These are phyloP conservation scores for Gortyna flavago DNA, from an alignment of 2,888 invertebrate genomes.

Conservation along the genomic window DNA sequence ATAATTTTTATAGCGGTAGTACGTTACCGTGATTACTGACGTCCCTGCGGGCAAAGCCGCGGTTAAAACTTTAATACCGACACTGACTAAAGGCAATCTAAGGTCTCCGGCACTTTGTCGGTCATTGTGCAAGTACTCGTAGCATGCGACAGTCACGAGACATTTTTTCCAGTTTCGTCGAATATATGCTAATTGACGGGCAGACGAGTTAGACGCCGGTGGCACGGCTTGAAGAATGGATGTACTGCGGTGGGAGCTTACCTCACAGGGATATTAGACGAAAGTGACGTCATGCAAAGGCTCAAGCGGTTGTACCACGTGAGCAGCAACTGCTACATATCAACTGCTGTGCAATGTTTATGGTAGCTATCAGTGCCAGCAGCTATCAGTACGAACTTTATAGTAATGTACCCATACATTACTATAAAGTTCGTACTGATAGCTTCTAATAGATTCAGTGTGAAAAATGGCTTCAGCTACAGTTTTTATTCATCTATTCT, in stretches of 20 bases:
- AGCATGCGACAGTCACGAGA: constrained; percentile 36
- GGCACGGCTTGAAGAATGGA: too few species aligned
- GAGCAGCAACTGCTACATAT: background rate
- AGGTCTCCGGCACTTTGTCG: background rate
- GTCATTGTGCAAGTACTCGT: constrained; percentile 42
- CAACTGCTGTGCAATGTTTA: background rate
- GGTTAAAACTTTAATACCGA: background rate
- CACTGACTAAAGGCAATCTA: background rate
- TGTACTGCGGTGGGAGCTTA: background rate
- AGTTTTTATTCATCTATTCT: background rate
- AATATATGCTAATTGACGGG: constrained; percentile 44
- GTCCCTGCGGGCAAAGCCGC: too few species aligned
- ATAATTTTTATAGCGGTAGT: background rate
- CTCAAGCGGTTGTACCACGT: background rate
- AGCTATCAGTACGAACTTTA: too few species aligned
- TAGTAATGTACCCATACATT: too few species aligned
- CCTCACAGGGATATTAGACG: background rate
- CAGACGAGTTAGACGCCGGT: background rate
- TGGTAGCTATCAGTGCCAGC: background rate
- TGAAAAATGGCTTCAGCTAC: background rate
- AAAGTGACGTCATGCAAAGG: background rate
- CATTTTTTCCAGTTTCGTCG: constrained; percentile 28
- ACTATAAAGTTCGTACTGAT: background rate
- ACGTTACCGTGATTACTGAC: background rate
- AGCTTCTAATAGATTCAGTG: background rate